These are phyloP conservation scores for Syngnathus rostellatus DNA, from an alignment of 2,797 vertebrate species.

Conservation along the genomic window DNA sequence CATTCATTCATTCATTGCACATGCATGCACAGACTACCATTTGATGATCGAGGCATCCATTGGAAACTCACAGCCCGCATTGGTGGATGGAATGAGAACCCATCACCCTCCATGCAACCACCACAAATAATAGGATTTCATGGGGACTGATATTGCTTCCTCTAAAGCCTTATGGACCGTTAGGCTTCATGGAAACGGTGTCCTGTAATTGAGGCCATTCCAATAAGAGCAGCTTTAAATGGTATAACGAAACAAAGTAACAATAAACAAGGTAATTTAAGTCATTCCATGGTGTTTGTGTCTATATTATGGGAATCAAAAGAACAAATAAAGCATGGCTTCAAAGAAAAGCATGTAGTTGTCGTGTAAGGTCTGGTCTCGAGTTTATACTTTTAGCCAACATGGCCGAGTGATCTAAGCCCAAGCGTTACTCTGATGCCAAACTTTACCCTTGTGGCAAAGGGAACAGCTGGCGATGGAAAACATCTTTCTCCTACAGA, in stretches of 20 bases:
- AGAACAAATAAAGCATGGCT: neutral
- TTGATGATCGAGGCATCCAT: slow-evolving; percentile 42
- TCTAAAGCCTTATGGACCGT: slow-evolving; percentile 18
- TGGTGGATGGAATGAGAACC: slow-evolving; percentile 24
- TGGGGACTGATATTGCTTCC: slow-evolving; percentile 28
- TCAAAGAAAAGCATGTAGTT: neutral
- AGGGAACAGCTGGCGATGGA: too few species aligned
- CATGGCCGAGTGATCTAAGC: neutral
- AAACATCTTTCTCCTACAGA: too few species aligned
- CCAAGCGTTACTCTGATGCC: neutral
- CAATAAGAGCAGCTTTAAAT: slow-evolving; percentile 4
- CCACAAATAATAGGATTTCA: slow-evolving; percentile 47
- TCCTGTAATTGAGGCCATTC: slow-evolving; percentile 18
- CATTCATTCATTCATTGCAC: slow-evolving; percentile 14
- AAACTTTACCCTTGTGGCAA: neutral
- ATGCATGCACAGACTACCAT: slow-evolving; percentile 27
- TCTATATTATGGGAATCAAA: neutral
- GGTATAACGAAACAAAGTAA: neutral
- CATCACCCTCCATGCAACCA: slow-evolving; percentile 24
- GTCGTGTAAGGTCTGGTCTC: neutral
- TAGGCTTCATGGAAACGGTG: slow-evolving; percentile 25
- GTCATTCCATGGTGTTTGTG: neutral
- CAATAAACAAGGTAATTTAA: neutral
- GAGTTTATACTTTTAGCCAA: neutral
- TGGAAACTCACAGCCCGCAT: slow-evolving; percentile 43